Base-by-base conservation (phyloP, 2,113 vertebrate species). In the Lichenostomus cassidix region DNA sequence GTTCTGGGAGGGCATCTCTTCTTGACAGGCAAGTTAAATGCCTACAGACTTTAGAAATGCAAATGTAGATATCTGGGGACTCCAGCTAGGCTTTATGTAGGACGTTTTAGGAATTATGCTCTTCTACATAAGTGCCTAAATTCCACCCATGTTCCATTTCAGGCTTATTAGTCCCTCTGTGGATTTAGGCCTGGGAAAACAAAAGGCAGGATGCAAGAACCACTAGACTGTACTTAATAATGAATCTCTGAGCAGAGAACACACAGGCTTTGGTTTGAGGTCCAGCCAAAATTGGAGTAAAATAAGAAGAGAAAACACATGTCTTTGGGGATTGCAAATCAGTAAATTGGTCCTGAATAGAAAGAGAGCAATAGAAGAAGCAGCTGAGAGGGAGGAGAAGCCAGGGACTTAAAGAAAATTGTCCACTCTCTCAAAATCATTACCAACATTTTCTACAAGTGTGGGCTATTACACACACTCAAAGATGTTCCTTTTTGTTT, bases 151-250 rank as follows among this genome's bases (percentile, higher is more conserved):
- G 83, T 92, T 89, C 58, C 60, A 95, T 70, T 94, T 87, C 83
- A 91, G 65, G 28, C 53, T 89, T 93, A 88, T 95, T 94, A 87
- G 91, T 91, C 62, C 73, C 81, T 94, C 65, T 82, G 81, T 83
- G 89, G 77, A 91, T 94, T 94, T 91, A 79, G 83, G 65, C 46
- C 53, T 91, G 89, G 49, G 79, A 94, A 97, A 96, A 88, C 80
- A 88, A 94, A 93, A 95, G 82, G 39, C 68, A 88, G 87, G 71
- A 94, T 90, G 71, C 75, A 93, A 88, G 92, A 90, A 74, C 22
- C 85, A 67, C 84, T 82, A 64, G 78, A 49, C 69, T 87, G 62
- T 79, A 33, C 42, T 95, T 95, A 86, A 86, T 92, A 95, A 93
- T 56, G 76, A 95, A 93, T 88, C 64, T 92, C 82, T 55, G 37